Base-by-base conservation (phyloP, 2,888 invertebrate genomes). In the Aspidapion aeneum region DNA sequence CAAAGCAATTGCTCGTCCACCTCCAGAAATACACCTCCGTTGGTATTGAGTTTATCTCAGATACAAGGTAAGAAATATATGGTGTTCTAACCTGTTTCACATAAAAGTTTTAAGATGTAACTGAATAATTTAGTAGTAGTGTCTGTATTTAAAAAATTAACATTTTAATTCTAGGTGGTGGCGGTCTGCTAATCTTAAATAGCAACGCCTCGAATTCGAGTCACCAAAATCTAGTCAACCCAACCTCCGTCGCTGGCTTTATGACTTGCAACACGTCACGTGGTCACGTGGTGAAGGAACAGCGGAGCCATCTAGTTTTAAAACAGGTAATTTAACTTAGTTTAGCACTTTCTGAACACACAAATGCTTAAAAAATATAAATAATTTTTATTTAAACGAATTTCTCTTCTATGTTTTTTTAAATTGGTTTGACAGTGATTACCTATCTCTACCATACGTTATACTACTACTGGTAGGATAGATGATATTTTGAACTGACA, bases 31-130 rank as follows among this genome's bases (percentile, higher is more conserved):
- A 83, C 83, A 71, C 82, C 82, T 68, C 82, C 80, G 66, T 74
- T 82, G 74, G 90, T 94, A 67, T 84, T 94, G 72, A 93, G 93
- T 74, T 83, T 94, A 69, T 91, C 93, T 66, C 93, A 90, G 78
- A 89, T 94, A 60, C 93, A 93, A 82, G 91, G 66, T 66, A 51
- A 21, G 21, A 21, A 57, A 55, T 56, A 5, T 22, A 22, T 21
- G 52, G 12, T 9, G 48, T 16, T n/a, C n/a, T 60, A 3, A 12
- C 17, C 51, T 12, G 18, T 49, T 17, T 21, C 18, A 50, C 12
- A 18, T 21, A 48, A 48, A 12, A 50, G 16, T 21, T 1, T 56
- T 18, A 16, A 18, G 17, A 3, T 21, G 1, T n/a, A 55, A n/a
- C 21, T 35, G n/a, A n/a, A n/a, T n/a, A n/a, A n/a, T n/a, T n/a